Percentiles rank a stretch among this genome's conserved stretches.
These are phyloP conservation scores for Crypturellus undulatus DNA, from an alignment of 2,113 vertebrate genomes.

Conservation along the genomic window DNA sequence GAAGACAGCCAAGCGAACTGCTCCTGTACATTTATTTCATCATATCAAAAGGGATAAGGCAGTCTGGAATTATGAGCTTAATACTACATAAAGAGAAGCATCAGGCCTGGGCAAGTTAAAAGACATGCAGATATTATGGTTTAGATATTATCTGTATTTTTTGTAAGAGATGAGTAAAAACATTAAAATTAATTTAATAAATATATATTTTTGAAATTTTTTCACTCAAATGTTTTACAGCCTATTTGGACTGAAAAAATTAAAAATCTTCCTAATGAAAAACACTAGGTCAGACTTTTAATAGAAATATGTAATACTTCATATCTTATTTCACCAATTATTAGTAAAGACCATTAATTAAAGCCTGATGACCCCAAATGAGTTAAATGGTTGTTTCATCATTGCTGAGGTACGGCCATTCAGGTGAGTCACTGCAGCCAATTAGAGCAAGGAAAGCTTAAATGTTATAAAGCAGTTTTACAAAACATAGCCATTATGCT, in stretches of 20 bases:
- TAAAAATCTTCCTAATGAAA: neutral
- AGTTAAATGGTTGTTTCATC: conserved; percentile 10
- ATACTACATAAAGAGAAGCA: neutral
- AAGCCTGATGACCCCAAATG: neutral
- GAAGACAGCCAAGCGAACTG: neutral
- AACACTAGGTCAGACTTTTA: neutral
- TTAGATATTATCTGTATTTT: no score
- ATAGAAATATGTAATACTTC: neutral
- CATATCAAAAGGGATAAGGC: neutral
- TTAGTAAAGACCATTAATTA: neutral
- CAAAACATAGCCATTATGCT: neutral
- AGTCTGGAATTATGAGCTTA: neutral
- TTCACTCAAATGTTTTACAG: neutral
- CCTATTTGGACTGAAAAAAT: neutral
- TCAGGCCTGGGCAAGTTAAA: neutral
- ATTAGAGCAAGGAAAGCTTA: conserved; percentile 38
- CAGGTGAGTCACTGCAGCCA: neutral
- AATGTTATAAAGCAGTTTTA: conserved; percentile 41
- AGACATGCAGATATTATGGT: neutral
- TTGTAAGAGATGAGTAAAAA: neutral
- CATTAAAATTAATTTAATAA: neutral
- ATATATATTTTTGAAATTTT: accelerated
- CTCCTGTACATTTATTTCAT: neutral
- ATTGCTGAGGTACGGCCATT: neutral
- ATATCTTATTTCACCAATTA: neutral